Evolutionary conservation across 2,888 invertebrate species (phyloP), one percentile per base, ranked within the genome.

Genomic region (Eupithecia subfuscata): DNA sequence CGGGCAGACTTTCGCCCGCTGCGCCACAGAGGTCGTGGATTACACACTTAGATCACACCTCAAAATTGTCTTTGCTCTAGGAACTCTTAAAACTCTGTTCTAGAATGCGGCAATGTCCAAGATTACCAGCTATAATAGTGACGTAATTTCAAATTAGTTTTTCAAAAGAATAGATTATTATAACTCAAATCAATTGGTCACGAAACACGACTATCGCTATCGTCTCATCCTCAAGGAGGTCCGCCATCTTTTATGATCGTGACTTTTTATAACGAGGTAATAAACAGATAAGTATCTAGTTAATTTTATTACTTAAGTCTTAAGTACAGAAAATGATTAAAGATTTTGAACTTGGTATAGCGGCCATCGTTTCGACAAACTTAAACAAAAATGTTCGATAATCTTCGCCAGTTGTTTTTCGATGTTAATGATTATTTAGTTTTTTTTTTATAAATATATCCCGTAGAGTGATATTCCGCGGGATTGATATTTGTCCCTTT

Each of bases 121-220:
- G 25, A 60, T 25, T 14, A 60, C 12, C 52, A 25, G 60, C 14
- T 5, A 25, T 60, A 25, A 6, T 9, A 22, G 25, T 60, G 60
- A 60, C 22, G 60, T 60, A 12, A 60, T 14, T 56, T 56, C 22
- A 25, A 60, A 22, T 14, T 22, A 60, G 60, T 60, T 60, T 25
- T 22, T 12, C 56, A 22, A 56, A 56, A 12, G 22, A 22, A 60
- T 60, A 25, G 0, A 6, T 60, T 25, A 25, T 60, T 25, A 56
- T 22, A 56, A 56, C 56, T 25, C 14, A 60, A 60, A 60, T 60
- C 60, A 6, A 60, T 60, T 60, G 60, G 60, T 60, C 60, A 60
- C 56, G 56, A 56, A 1, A 30, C 30, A 30, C 5, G 2, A 45
- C 5, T 16, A 5, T 6, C 48, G 48, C n/a, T 18, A 48, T n/a